A percentile compares a stretch with the other conserved stretches of the same genome.
Conservation (phyloP, 1,140 invertebrate species). For the Drosophila lacteicornis region DNA sequence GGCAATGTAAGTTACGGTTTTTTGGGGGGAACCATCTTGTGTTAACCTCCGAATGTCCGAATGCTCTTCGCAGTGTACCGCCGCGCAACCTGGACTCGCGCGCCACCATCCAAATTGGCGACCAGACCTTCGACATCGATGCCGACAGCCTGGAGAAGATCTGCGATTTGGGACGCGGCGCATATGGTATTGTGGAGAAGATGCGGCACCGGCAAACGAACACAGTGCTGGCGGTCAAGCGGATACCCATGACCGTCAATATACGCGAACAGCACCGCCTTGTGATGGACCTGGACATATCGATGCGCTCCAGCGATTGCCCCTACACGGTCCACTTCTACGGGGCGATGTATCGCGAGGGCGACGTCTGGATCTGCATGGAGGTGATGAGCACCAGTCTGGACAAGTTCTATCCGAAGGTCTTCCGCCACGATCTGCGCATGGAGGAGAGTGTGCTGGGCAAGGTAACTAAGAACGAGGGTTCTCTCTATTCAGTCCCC, state of each 20-base stretch:
- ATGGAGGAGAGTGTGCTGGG: slow-evolving; percentile 98
- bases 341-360: slow-evolving; percentile 97
- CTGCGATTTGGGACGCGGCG: slow-evolving; percentile 96
- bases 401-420: slow-evolving; percentile 97
- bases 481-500: too few relatives aligned
- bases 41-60: neutral
- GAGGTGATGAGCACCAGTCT: slow-evolving; percentile 99
- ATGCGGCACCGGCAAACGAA: slow-evolving; percentile 95
- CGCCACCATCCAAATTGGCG: slow-evolving; percentile 94
- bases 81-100: slow-evolving; percentile 94
- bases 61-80: slow-evolving; percentile 52
- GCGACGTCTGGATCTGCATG: slow-evolving; percentile 99
- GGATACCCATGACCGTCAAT: slow-evolving; percentile 97
- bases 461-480: slow-evolving; percentile 77
- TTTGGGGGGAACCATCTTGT: neutral
- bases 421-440: slow-evolving; percentile 90
- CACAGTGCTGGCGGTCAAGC: slow-evolving; percentile 98
- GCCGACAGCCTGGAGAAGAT: slow-evolving; percentile 95
- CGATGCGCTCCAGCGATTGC: slow-evolving; percentile 97
- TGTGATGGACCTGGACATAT: slow-evolving; percentile 98
- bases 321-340: slow-evolving; percentile 99
- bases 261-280: slow-evolving; percentile 95
- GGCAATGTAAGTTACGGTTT: slow-evolving; percentile 63
- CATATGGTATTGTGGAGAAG: slow-evolving; percentile 98
- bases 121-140: slow-evolving; percentile 94